Base-by-base conservation (phyloP, 2,113 vertebrate genomes). In the Mobula birostris region DNA sequence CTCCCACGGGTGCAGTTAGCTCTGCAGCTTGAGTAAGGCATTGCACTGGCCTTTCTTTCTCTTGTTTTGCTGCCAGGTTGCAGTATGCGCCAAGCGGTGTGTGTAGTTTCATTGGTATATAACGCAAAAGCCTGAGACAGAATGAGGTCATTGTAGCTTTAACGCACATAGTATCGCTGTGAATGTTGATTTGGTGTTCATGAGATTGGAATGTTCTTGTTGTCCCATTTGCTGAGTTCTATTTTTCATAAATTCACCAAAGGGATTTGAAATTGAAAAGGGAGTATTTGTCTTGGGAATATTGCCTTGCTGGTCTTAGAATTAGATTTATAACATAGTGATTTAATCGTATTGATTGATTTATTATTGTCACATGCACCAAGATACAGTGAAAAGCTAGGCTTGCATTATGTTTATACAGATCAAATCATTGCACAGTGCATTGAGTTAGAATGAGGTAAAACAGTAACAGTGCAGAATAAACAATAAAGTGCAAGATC, bases 21-120 rank as follows among this genome's bases (percentile, higher is more conserved):
- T 93, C 36, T 56, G 70, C 21, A 29, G 36, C 21, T 14, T 93
- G 91, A 93, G 66, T 48, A 92, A 56, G 32, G 24, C 70, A 21
- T 93, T 56, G 74, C 91, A 74, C 74, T 93, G 91, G 40, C 21
- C 24, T 93, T 24, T 76, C 70, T 93, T 74, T 70, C 91, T 93
- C 74, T 93, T 70, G 74, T 74, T 93, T 93, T 93, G 91, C 70
- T 74, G 36, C 40, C 32, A 21, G 12, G 61, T 68, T 36, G 19
- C 48, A 48, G 66, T 72, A 74, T 74, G 21, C 36, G 14, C 68
- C 32, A 56, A 93, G 91, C 32, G 40, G 24, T 56, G 91, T 48
- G 91, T 72, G 36, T 56, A 68, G 48, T 36, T 74, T 93, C 66
- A 40, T 56, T 76, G 32, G 72, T 74, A 93, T 29, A 93, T 56